These are phyloP conservation scores for Rhyacophila brunnea DNA, from an alignment of 1,140 invertebrate species.

Conservation along the genomic window DNA sequence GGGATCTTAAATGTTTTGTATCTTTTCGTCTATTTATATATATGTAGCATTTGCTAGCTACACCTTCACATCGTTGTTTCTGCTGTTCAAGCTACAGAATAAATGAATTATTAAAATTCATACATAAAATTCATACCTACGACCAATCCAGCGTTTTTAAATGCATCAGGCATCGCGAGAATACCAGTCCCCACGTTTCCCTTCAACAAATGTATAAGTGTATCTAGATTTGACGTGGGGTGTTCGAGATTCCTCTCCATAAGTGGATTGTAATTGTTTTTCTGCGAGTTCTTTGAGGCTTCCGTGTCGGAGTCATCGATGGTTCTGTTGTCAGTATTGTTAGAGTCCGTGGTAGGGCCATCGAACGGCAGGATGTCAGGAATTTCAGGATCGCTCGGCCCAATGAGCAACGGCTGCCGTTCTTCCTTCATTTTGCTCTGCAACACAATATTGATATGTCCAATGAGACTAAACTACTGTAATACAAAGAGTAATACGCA, in stretches of 20 bases:
- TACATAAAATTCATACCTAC: conserved; percentile 66
- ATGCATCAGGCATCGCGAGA: conserved; percentile 82
- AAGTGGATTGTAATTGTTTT: conserved; percentile 60
- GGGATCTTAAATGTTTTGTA: no score
- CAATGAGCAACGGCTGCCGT: conserved; percentile 31
- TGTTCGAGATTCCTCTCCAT: conserved; percentile 67
- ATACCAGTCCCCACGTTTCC: conserved; percentile 85
- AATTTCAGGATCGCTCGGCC: conserved; percentile 18
- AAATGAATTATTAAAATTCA: no score
- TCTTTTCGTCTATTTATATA: no score
- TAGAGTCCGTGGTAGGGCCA: conserved; percentile 2
- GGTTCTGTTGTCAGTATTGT: conserved; percentile 1
- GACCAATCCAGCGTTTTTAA: conserved; percentile 76
- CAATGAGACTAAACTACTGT: not conserved
- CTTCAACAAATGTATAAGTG: conserved; percentile 77
- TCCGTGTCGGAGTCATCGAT: conserved; percentile 17
- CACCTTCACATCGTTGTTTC: no score
- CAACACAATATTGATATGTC: not conserved
- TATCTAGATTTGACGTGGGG: conserved; percentile 79
- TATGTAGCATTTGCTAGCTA: no score
- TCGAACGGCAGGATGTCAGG: conserved; percentile 19
- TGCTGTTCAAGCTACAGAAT: no score
- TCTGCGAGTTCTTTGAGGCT: conserved; percentile 20
- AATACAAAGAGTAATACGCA: not conserved
- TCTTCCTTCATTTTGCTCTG: conserved; percentile 35